Base-by-base conservation (phyloP, 2,797 vertebrate genomes). In the Mallotus villosus region DNA sequence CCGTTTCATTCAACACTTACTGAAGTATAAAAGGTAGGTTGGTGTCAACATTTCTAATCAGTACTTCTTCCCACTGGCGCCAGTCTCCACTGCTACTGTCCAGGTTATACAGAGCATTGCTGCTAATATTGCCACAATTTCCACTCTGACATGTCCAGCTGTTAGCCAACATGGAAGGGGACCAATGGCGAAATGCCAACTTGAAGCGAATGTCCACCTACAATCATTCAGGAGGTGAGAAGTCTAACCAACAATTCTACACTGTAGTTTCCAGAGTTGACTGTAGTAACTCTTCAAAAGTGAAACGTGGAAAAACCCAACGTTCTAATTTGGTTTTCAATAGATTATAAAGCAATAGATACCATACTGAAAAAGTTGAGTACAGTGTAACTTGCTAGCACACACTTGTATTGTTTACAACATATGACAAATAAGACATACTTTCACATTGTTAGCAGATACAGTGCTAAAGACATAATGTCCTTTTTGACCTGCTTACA, bases 181-280 rank as follows among this genome's bases (percentile, higher is more conserved):
- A n/a, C n/a, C n/a, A n/a, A 29, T 4, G 27, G 27, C 27, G n/a
- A n/a, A n/a, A n/a, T n/a, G n/a, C n/a, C 27, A 5, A 4, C 27
- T 29, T 85, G 1, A 78, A 82, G 7, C 71, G 74, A 29, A 86
- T n/a, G 0, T 68, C 67, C 70, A 90, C 84, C 90, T 91, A 74
- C 0, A 17, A 66, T 12, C 2, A 64, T 2, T 67, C 32, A 75
- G 5, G 11, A 2, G 14, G 55, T 49, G 8, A 67, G 0, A 7
- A 22, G 37, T 61, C 24, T 16, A 16, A 0, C 11, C 34, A 41
- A 46, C 21, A 41, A 46, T n/a, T 60, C n/a, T 2, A 41, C 53
- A 22, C 9, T 4, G 9, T n/a, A 74, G 2, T 41, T 12, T 64
- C 21, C 22, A 24, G 41, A 41, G n/a, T 19, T 29, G n/a, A n/a